These are phyloP conservation scores for Sesia apiformis DNA, from an alignment of 2,888 invertebrate species.

Conservation along the genomic window DNA sequence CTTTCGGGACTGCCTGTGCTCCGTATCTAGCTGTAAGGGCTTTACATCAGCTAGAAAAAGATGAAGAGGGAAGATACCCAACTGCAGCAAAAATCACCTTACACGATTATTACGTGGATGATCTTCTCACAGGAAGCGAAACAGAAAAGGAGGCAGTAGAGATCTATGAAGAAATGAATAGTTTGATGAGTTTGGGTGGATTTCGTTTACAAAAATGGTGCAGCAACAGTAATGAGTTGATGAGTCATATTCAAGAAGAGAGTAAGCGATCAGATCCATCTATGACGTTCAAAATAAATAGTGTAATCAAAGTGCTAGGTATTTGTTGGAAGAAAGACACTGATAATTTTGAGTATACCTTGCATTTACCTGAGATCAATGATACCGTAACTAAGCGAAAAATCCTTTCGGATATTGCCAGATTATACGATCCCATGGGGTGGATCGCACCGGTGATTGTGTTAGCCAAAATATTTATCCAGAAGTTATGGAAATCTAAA, in stretches of 20 bases:
- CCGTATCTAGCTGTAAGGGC: constrained; percentile 12
- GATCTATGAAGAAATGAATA: background rate
- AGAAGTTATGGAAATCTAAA: background rate
- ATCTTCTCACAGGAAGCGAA: background rate
- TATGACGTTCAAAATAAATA: background rate
- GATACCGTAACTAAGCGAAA: background rate
- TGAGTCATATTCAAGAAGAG: background rate
- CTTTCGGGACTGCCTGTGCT: constrained; percentile 14
- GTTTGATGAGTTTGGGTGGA: background rate
- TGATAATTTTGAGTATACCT: background rate
- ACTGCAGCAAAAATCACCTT: constrained; percentile 5
- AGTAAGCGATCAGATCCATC: background rate
- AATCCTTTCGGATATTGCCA: background rate
- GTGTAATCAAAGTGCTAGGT: background rate
- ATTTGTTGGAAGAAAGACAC: background rate
- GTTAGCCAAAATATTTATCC: background rate
- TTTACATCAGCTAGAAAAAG: constrained; percentile 8
- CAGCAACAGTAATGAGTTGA: background rate
- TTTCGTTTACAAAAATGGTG: background rate
- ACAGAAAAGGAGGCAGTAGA: background rate
- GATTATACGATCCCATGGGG: background rate
- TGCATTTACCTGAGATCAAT: background rate
- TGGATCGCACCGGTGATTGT: background rate
- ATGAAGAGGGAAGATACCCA: constrained; percentile 8
- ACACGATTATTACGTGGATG: background rate